A percentile compares a stretch with the other conserved stretches of the same genome.
phyloP scores from a whole-genome alignment of 2,888 invertebrate genomes.

The Amphiduros pacificus region DNA sequence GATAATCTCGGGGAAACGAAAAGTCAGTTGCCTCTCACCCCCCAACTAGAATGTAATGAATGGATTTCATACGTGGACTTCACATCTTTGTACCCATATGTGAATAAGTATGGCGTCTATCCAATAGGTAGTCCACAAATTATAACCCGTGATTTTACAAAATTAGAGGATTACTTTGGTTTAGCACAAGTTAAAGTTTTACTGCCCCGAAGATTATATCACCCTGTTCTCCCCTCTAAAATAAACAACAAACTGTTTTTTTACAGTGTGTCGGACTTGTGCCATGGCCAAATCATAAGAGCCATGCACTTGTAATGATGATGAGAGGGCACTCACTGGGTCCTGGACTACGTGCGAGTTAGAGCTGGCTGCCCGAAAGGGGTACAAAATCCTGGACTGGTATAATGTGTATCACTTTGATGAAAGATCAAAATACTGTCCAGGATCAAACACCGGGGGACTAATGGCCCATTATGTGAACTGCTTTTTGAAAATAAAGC shows the following conservation, averaged over 20 bases:
- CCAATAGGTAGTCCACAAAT: slow-evolving; percentile 36
- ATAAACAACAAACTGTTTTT: slow-evolving; percentile 47
- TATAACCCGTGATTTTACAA: slow-evolving; percentile 10
- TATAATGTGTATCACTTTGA: slow-evolving; percentile 10
- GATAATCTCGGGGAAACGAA: too few species aligned
- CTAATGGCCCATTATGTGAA: slow-evolving; percentile 50
- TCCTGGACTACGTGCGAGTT: slow-evolving; percentile 55
- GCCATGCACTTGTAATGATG: slow-evolving; percentile 2
- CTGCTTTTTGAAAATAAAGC: slow-evolving; percentile 38
- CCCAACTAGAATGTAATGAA: slow-evolving; percentile 26
- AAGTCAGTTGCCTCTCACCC: too few species aligned
- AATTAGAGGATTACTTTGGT: slow-evolving; percentile 39
- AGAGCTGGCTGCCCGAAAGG: slow-evolving; percentile 40
- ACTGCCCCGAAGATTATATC: slow-evolving; percentile 40
- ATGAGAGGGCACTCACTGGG: slow-evolving; percentile 38
- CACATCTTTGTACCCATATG: slow-evolving; percentile 38
- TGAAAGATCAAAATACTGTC: slow-evolving; percentile 12
- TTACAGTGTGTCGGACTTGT: slow-evolving; percentile 50
- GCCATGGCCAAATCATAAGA: slow-evolving; percentile 15
- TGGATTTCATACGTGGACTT: slow-evolving; percentile 38
- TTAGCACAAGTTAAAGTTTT: slow-evolving; percentile 37
- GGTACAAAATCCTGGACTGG: slow-evolving; percentile 47
- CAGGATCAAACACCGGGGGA: slow-evolving; percentile 26
- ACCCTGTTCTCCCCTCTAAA: slow-evolving; percentile 45
- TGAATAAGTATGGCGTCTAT: slow-evolving; percentile 34